A percentile compares a stretch with the other conserved stretches of the same genome.
These are phyloP conservation scores for Athalia cordata DNA, from an alignment of 2,888 invertebrate species.

Conservation along the genomic window DNA sequence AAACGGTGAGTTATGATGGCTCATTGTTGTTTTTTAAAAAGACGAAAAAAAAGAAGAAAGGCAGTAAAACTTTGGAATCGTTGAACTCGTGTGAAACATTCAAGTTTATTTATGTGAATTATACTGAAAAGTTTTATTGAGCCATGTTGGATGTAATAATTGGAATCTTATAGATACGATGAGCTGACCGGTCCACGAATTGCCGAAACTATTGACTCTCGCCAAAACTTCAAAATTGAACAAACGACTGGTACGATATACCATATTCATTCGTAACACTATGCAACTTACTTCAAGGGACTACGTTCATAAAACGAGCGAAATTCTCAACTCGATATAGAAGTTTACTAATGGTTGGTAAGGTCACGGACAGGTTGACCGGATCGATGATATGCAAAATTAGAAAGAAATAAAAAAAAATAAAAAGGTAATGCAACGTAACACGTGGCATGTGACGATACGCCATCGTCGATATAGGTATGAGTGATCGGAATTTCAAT, in stretches of 20 bases:
- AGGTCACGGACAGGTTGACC: constrained; percentile 24
- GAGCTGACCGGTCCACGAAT: constrained; percentile 3
- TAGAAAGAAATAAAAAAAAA: neutral
- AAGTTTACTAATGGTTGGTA: neutral
- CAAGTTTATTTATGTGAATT: no score
- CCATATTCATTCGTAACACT: neutral
- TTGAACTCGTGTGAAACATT: no score
- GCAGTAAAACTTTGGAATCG: no score
- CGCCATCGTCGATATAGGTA: no score
- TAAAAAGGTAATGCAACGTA: no score
- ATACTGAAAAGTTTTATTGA: constrained; percentile 5
- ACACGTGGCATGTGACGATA: no score
- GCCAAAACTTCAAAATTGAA: neutral
- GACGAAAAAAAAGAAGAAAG: no score
- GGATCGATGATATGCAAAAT: constrained; percentile 26
- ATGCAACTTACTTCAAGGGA: neutral
- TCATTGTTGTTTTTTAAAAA: constrained; percentile 54
- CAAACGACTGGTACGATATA: neutral
- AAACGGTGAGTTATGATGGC: constrained; percentile 49
- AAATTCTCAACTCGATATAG: no score
- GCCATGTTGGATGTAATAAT: neutral
- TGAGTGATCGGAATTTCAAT: no score
- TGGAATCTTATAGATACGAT: neutral
- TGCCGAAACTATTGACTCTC: constrained; percentile 30
- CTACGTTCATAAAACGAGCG: no score